phyloP scores from a whole-genome alignment of 37 sponge, comb jelly and placozoan genomes.

The Haliclona indistincta region DNA sequence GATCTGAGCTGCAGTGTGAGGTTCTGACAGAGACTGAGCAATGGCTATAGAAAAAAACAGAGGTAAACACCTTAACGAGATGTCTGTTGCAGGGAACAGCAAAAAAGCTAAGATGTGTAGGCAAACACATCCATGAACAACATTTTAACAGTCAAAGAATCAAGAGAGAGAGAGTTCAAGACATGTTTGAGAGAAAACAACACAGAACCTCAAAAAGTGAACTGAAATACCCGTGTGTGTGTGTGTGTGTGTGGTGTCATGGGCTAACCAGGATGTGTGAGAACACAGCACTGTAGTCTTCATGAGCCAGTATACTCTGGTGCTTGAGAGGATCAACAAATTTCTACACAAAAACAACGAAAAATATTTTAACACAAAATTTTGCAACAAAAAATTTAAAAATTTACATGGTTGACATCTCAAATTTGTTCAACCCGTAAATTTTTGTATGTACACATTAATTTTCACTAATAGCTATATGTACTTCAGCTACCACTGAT shows the following conservation, averaged over 20 bases:
- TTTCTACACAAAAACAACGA: slow-evolving; percentile 27
- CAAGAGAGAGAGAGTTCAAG: neutral
- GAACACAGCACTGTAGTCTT: slow-evolving; percentile 67
- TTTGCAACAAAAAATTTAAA: too few relatives aligned
- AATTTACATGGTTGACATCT: too few relatives aligned
- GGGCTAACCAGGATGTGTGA: slow-evolving; percentile 51
- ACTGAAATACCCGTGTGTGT: too few relatives aligned
- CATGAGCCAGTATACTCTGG: slow-evolving; percentile 42
- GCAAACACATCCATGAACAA: neutral
- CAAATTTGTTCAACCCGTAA: too few relatives aligned
- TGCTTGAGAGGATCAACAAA: slow-evolving; percentile 51
- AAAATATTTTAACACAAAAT: neutral
- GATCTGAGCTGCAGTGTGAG: slow-evolving; percentile 56
- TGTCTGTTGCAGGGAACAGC: neutral
- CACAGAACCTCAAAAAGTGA: neutral
- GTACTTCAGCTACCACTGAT: too few relatives aligned
- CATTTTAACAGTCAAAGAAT: neutral
- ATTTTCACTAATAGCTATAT: too few relatives aligned
- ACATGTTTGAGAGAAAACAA: too few relatives aligned
- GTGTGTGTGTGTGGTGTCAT: neutral
- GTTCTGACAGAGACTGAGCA: slow-evolving; percentile 54
- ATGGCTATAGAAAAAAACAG: slow-evolving; percentile 45
- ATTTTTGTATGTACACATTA: too few relatives aligned
- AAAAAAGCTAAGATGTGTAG: neutral
- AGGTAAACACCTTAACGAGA: neutral